Evolutionary conservation across 2,888 invertebrate genomes (phyloP).

Genomic region (Stenodema calcarata): DNA sequence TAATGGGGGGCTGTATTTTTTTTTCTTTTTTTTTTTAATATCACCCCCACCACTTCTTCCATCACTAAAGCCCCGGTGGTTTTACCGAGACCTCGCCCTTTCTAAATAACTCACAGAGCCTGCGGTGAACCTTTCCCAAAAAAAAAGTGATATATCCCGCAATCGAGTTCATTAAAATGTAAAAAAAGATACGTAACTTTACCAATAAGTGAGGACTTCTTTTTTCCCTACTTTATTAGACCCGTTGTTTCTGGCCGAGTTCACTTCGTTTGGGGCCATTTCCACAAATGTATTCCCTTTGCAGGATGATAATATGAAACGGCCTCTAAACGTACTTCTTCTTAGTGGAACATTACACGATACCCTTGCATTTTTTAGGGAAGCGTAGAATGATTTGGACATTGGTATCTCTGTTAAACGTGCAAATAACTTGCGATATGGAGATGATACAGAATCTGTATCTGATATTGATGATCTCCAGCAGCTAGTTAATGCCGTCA

Average conservation of each 20-base stretch:
- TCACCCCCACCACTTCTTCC: not conserved
- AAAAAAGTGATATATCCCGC: conserved; percentile 40
- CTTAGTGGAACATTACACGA: too few species aligned
- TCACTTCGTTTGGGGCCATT: not conserved
- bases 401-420: too few species aligned
- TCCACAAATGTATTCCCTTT: not conserved
- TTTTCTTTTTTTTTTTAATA: too few species aligned
- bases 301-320: not conserved
- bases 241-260: not conserved
- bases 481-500: too few species aligned
- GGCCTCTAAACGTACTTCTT: not conserved
- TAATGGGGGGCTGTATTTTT: not conserved
- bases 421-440: too few species aligned
- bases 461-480: too few species aligned
- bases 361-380: too few species aligned
- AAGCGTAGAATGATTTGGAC: too few species aligned
- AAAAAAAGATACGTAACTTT: conserved; percentile 22
- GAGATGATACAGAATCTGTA: too few species aligned
- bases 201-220: not conserved
- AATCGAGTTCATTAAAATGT: conserved; percentile 35
- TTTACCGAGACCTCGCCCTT: not conserved
- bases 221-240: not conserved
- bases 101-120: not conserved
- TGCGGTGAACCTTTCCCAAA: not conserved
- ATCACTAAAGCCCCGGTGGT: not conserved